Percentiles rank a stretch among this genome's conserved stretches.
phyloP scores from a whole-genome alignment of 1,140 invertebrate genomes.

The Mamestra configurata region DNA sequence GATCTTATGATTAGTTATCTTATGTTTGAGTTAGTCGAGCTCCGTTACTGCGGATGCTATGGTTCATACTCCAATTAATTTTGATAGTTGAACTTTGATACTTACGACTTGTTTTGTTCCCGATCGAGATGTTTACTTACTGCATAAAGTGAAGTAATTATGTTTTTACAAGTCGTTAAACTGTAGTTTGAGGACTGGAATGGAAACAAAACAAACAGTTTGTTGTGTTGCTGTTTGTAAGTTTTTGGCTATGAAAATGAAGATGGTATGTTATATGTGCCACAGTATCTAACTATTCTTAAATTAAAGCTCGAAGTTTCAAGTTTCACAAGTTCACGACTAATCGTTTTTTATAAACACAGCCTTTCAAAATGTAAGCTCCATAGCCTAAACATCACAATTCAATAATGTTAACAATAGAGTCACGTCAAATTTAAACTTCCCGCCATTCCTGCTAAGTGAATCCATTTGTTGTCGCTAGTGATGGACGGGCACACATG shows the following conservation, averaged over 20 bases:
- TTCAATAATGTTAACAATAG: slow-evolving; percentile 33
- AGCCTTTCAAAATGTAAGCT: background rate
- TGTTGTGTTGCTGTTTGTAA: background rate
- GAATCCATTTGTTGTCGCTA: slow-evolving; percentile 54
- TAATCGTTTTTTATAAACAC: background rate
- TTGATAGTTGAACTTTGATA: slow-evolving; percentile 38
- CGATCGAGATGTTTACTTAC: slow-evolving; percentile 14
- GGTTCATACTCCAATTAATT: slow-evolving; percentile 36
- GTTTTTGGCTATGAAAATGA: background rate
- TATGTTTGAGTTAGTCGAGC: slow-evolving; percentile 33
- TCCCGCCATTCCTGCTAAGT: slow-evolving; percentile 56
- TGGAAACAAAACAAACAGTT: background rate
- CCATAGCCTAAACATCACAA: background rate
- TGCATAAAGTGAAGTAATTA: slow-evolving; percentile 7
- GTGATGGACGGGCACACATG: slow-evolving; percentile 52
- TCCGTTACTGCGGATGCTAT: slow-evolving; percentile 22
- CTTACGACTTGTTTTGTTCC: slow-evolving; percentile 31
- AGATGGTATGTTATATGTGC: too few species aligned
- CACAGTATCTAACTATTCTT: too few species aligned
- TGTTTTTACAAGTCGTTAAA: background rate
- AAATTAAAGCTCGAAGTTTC: too few species aligned
- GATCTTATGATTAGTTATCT: slow-evolving; percentile 46
- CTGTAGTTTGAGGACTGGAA: background rate
- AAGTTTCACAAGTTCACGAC: too few species aligned
- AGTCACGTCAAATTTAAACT: slow-evolving; percentile 62